A percentile compares a stretch with the other conserved stretches of the same genome.
These are phyloP conservation scores for Apogon hyalosoma DNA, from an alignment of 2,797 vertebrate species.

Conservation along the genomic window DNA sequence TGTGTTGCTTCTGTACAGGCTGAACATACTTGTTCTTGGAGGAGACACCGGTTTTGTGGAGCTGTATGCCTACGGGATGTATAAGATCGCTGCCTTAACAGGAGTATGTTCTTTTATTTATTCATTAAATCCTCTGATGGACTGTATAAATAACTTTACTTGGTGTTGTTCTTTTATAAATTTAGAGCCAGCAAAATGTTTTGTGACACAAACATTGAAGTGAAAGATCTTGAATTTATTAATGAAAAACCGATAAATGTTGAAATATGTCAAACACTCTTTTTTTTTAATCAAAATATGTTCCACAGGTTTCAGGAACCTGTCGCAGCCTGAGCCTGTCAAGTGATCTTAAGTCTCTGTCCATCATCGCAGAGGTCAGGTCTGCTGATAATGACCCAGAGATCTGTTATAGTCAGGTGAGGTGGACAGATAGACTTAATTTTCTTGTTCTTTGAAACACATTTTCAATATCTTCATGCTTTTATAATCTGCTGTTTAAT, in stretches of 20 bases:
- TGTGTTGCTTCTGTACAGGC: constrained; percentile 71
- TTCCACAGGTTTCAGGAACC: constrained; percentile 88
- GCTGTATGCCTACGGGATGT: constrained; percentile 98
- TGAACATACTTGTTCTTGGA: constrained; percentile 95
- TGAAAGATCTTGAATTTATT: not conserved
- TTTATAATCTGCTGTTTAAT: not conserved
- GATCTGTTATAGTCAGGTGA: constrained; percentile 92
- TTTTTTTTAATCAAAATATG: not conserved
- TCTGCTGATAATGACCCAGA: constrained; percentile 81
- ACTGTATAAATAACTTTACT: not conserved
- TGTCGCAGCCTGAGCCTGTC: constrained; percentile 93
- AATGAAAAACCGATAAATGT: not conserved
- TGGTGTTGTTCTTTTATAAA: not conserved
- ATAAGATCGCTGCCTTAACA: constrained; percentile 93
- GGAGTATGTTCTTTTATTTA: constrained; percentile 78
- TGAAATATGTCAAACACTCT: not conserved
- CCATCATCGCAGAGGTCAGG: constrained; percentile 88
- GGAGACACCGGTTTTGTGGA: constrained; percentile 92
- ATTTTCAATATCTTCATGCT: no score
- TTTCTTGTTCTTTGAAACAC: not conserved
- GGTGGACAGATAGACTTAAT: not conserved
- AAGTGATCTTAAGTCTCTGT: constrained; percentile 94
- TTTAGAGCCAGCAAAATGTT: not conserved
- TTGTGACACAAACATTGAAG: not conserved
- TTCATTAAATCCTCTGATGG: not conserved